These are phyloP conservation scores for Porites cylindrica DNA, from an alignment of 92 coral and sea anemone genomes.

Conservation along the genomic window DNA sequence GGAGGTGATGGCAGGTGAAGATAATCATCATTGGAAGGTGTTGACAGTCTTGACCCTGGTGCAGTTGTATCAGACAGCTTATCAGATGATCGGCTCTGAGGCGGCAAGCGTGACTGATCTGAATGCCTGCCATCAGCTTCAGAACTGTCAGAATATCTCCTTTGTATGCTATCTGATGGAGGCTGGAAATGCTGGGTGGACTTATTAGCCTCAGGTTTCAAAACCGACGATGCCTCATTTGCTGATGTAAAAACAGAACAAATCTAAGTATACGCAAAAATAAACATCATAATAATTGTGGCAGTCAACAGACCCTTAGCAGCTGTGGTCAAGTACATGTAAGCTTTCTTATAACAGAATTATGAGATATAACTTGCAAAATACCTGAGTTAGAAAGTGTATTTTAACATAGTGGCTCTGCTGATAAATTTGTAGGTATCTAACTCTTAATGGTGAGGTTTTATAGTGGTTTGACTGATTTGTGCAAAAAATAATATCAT, in stretches of 20 bases:
- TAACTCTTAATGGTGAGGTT: too few relatives aligned
- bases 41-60: conserved; percentile 52
- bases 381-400: too few relatives aligned
- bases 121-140: neutral
- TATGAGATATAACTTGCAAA: too few relatives aligned
- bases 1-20: conserved; percentile 74
- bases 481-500: too few relatives aligned
- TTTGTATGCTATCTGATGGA: neutral
- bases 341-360: too few relatives aligned
- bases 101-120: conserved; percentile 13
- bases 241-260: conserved; percentile 10
- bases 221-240: neutral
- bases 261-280: neutral
- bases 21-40: conserved; percentile 66
- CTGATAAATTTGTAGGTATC: too few relatives aligned
- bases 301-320: too few relatives aligned
- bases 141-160: neutral
- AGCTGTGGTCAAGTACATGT: too few relatives aligned
- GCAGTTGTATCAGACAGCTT: conserved; percentile 46
- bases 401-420: too few relatives aligned
- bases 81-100: conserved; percentile 8
- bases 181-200: neutral
- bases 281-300: too few relatives aligned
- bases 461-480: too few relatives aligned
- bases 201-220: neutral